Base-by-base conservation (phyloP, 1,140 invertebrate species). In the Apis laboriosa region DNA sequence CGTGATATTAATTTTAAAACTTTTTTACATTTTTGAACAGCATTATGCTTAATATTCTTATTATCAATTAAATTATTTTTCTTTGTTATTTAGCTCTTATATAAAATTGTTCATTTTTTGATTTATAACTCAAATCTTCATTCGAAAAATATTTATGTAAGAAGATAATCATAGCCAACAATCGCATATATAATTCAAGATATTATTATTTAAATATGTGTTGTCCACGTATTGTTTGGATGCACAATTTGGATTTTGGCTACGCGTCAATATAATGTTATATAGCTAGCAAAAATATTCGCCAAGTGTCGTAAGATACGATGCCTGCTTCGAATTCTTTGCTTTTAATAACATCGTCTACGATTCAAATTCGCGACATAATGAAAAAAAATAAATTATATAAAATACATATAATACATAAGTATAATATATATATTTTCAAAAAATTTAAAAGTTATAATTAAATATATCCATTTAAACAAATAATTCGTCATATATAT, bases 21-120 rank as follows among this genome's bases (percentile, higher is more conserved):
- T 67, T 28, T 28, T 72, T 21, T 24, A 51, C 53, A 73, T 76
- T 71, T 56, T 24, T 13, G 34, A 9, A 17, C 66, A 21, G 11
- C 49, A 24, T 82, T 68, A 71, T 55, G 49, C 67, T 77, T 68
- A 15, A 76, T 70, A 49, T 49, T 80, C 72, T 21, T 61, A 51
- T 77, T 87, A 87, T 85, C 70, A 84, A 87, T 87, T 78, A n/a
- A 63, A 77, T 81, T 70, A 87, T 85, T 78, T 55, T 72, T 68
- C 51, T 21, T 66, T 43, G n/a, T 85, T 70, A 51, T 79, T 76
- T 43, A 17, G 28, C 12, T 4, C 4, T 9, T 64, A 64, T 67
- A 17, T 9, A 56, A 70, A 43, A 67, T 80, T 77, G 21, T 9
- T 21, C 61, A 34, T 78, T 17, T 24, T 1, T 34, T 64, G 7